Base-by-base conservation (phyloP, 2,888 invertebrate species). In the Cheilosia impressa region DNA sequence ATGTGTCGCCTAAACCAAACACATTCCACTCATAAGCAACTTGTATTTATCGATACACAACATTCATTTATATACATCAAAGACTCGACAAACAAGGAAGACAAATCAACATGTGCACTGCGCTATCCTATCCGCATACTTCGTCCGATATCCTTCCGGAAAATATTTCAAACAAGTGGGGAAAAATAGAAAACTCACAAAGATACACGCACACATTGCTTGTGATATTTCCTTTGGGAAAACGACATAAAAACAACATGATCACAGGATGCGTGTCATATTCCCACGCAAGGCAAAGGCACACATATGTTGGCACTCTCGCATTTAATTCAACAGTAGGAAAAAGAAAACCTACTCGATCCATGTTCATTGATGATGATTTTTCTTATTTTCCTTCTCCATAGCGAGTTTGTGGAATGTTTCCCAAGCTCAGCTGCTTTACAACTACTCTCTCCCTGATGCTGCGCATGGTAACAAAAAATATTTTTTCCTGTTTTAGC, bases 251-350 rank as follows among this genome's bases (percentile, higher is more conserved):
- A 50, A 22, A 24, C 38, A 19, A 1, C 68, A 62, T 60, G 65
- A 57, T 63, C 47, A 79, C 84, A 84, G 84, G 84, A 84, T 84
- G 73, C 52, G 65, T 55, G 22, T 19, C 60, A 75, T 80, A 84
- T 84, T 84, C 84, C 84, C 84, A 84, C 84, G 84, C 84, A 75
- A 63, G 17, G 52, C 47, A 50, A 38, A 52, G 19, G 53, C 79
- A 50, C 47, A 53, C 80, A 71, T 47, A 73, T 68, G 73, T 62
- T 38, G 60, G 31, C 27, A 24, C 34, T 71, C 45, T 52, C 45
- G 60, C 45, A 68, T 68, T 83, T 62, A 78, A 83, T 83, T 82
- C 68, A 66, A 27, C 47, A n/a, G 52, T 57, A 58, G 45, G 63
- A 47, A 77, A 76, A 38, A 55, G 34, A 41, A 62, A 72, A 57